Base-by-base conservation (phyloP, 2,888 invertebrate species). In the Pollenia amentaria region DNA sequence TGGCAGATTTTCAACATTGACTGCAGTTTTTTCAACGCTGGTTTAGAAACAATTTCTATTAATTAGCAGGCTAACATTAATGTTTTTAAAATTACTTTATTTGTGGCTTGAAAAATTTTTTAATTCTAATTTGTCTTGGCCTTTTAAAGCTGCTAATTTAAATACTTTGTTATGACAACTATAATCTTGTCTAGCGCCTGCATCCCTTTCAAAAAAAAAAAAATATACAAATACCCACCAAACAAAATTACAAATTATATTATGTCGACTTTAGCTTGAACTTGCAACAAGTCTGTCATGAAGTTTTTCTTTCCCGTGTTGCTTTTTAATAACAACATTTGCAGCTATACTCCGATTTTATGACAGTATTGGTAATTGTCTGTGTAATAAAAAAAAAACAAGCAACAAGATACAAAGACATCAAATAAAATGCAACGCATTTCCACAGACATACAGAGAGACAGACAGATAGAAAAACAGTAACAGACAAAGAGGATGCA, bases 211-310 rank as follows among this genome's bases (percentile, higher is more conserved):
- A 51, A 38, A 38, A 11, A 10, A 53, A 18, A 18, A 16, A 55
- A 2, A 46, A 46, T 46, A 16, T 38, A 12, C 18, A 29, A 65
- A 14, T 40, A 7, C 14, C 42, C 11, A 70, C 48, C 6, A 3
- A 29, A 29, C 3, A 29, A 70, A 51, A 42, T 60, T 42, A 80
- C 29, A 55, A 80, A 80, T 65, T 55, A 18, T 55, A 64, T 72
- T 46, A 65, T 40, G 38, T 73, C 40, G 46, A 38, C 60, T 67
- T 78, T 69, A 21, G 38, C 42, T 70, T 80, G 76, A 85, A 85
- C 84, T 80, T 76, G 84, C 80, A 80, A 80, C 84, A 76, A 80
- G 84, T 85, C 84, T 85, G 70, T 51, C 69, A 84, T 1, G 0
- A 29, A 84, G 75, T 84, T 73, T 75, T 69, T 38, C 44, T 21